Base-by-base conservation (phyloP, 2,888 invertebrate genomes). In the Apocheima hispidaria region DNA sequence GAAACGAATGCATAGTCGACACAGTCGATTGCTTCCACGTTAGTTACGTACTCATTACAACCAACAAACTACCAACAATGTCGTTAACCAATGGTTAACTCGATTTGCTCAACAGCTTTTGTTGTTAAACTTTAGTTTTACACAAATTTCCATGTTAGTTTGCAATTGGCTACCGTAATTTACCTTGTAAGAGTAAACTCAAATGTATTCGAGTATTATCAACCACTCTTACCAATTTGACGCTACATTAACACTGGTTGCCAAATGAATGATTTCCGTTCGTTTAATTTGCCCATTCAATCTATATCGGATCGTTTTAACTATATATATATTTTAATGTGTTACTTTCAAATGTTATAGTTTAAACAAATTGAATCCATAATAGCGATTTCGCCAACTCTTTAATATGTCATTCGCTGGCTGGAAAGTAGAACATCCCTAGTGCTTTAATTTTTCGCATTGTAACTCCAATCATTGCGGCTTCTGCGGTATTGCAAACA, bases 161-260 rank as follows among this genome's bases (percentile, higher is more conserved):
- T 30, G 68, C 70, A 75, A 75, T 76, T 72, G 66, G 69, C 73
- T 73, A 75, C 70, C 77, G 72, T 77, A 77, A 76, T 72, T 74
- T 78, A 71, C 78, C 64, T 65, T 53, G 63, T 75, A 79, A 82
- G 79, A 79, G 67, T 75, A 64, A 74, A 77, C 75, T 77, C 76
- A 78, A 73, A 74, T 69, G 75, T 10, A 12, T 73, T 77, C 73
- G 72, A 70, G 71, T n/a, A n/a, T n/a, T n/a, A n/a, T n/a, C n/a
- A n/a, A n/a, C n/a, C n/a, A 75, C 80, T 84, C 77, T 83, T 82
- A 82, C 81, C 83, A 84, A 86, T 87, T 87, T 83, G 66, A 70
- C 77, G 82, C 77, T 75, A 73, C 74, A 79, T 86, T 86, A 85
- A 76, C 73, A 70, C 59, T 76, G 79, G 78, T 78, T 77, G 77